Evolutionary conservation across 2,797 vertebrate species (phyloP).

Genomic region (Fringilla coelebs): DNA sequence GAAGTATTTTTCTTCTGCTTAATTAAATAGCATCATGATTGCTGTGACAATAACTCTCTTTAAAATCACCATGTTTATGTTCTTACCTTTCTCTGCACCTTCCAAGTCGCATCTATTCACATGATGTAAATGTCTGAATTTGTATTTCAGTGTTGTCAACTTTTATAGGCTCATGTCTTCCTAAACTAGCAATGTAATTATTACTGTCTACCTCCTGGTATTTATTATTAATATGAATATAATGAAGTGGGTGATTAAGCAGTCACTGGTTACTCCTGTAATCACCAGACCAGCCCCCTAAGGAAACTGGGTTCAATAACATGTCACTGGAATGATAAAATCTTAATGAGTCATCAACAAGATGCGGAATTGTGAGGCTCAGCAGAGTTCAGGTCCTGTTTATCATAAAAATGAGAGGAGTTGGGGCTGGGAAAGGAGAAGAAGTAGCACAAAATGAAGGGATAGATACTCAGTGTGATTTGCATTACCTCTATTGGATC

Average conservation of each 20-base stretch:
- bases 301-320: conserved; percentile 64
- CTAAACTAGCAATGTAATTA: conserved; percentile 63
- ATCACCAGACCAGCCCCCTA: conserved; percentile 49
- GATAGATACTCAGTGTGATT: neutral
- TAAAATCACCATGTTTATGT: conserved; percentile 11
- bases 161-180: conserved; percentile 33
- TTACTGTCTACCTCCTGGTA: conserved; percentile 49
- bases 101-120: neutral
- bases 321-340: conserved; percentile 62
- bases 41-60: neutral
- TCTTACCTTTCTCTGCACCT: neutral
- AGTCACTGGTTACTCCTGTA: conserved; percentile 59
- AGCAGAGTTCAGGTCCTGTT: conserved; percentile 46
- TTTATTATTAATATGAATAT: conserved; percentile 72
- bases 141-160: conserved; percentile 23
- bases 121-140: conserved; percentile 20
- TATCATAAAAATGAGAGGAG: conserved; percentile 36
- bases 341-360: conserved; percentile 55
- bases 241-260: conserved; percentile 68
- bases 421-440: neutral
- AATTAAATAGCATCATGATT: neutral
- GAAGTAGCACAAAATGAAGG: neutral
- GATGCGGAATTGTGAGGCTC: neutral
- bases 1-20: neutral
- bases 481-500: neutral